Base-by-base conservation (phyloP, 1,140 invertebrate genomes). In the Spodoptera frugiperda region DNA sequence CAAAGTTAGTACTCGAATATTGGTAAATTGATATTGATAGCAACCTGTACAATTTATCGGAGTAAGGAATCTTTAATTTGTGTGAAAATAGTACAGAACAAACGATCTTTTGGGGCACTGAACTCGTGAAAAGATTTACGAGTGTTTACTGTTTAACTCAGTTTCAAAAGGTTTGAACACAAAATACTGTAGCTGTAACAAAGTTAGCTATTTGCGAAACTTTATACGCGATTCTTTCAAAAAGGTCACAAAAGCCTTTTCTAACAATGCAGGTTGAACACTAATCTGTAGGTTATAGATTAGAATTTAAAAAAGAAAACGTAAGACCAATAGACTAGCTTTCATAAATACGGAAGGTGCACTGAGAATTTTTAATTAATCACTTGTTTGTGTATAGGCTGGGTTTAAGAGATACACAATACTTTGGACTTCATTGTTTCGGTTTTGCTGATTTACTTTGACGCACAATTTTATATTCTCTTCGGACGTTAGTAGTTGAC, bases 11-110 rank as follows among this genome's bases (percentile, higher is more conserved):
- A 48, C 44, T 48, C 19, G 6, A 65, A 65, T 3, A 48, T 48
- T 30, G 17, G 15, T 49, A 48, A 65, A 65, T 65, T 65, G 61
- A 65, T 65, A 25, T 65, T 65, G 61, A 65, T 65, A 48, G 44
- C 61, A n/a, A 49, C 33, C 17, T 44, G 44, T 61, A 44, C 30
- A 61, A 61, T 61, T 61, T 44, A 61, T 61, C n/a, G 33, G 5
- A 33, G n/a, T 44, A 44, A 30, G 54, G 21, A 25, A 25, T 57
- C 19, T 57, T 25, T 30, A 14, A 57, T 57, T n/a, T 30, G 3
- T 25, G 21, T 57, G 5, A 1, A 57, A 19, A 57, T 3, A 25
- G 25, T 6, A 30, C 21, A 57, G 14, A 2, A 14, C 25, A 25
- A 55, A 25, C 2, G 54, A 14, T 25, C 33, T 39, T 39, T 57